phyloP scores from a whole-genome alignment of 2,113 vertebrate genomes.

The Nettapus auritus region DNA sequence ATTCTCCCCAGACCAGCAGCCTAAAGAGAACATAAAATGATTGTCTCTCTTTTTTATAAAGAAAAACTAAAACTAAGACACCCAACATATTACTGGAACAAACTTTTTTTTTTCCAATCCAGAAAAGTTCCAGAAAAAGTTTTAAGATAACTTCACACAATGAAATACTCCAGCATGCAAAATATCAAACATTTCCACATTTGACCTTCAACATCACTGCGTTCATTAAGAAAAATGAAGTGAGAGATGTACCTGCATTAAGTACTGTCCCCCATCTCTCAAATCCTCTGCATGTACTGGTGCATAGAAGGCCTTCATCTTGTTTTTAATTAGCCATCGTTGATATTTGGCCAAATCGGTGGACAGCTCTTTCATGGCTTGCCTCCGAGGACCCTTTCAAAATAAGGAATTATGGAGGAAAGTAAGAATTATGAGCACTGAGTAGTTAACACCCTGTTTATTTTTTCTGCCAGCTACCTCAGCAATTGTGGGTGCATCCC shows the following conservation, averaged over 20 bases:
- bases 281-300: conserved; percentile 95
- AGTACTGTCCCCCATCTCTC: conserved; percentile 90
- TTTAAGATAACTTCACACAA: neutral
- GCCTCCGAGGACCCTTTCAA: conserved; percentile 88
- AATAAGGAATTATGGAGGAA: neutral
- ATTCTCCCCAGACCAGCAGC: conserved; percentile 94
- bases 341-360: conserved; percentile 90
- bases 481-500: no score
- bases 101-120: neutral
- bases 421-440: neutral
- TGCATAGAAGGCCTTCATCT: conserved; percentile 95
- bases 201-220: neutral
- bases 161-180: neutral
- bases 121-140: neutral
- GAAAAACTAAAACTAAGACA: neutral
- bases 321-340: conserved; percentile 93
- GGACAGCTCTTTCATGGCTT: conserved; percentile 92
- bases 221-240: neutral
- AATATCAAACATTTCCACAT: neutral
- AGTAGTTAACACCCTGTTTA: neutral
- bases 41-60: no score
- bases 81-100: neutral
- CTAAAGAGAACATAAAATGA: conserved; percentile 66
- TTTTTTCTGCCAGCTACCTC: neutral
- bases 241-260: conserved; percentile 87